These are phyloP conservation scores for Epistrophe grossulariae DNA, from an alignment of 2,888 invertebrate genomes.

Conservation along the genomic window DNA sequence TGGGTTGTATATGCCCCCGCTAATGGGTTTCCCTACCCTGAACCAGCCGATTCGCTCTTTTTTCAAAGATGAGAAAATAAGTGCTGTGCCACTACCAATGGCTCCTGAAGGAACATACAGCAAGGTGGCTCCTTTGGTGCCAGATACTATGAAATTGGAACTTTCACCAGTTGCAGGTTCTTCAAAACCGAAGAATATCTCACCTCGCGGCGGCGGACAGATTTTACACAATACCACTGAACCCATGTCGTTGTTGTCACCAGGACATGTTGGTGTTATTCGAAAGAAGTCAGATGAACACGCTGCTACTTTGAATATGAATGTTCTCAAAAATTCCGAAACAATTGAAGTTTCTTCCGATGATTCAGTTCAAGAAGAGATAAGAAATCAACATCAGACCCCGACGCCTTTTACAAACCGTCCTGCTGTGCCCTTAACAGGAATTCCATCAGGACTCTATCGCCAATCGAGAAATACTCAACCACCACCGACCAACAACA, in stretches of 20 bases:
- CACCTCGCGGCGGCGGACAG: slow-evolving; percentile 2
- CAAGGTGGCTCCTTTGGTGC: slow-evolving; percentile 82
- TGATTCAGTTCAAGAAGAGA: slow-evolving; percentile 46
- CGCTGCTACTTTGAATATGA: background rate
- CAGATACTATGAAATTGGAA: slow-evolving; percentile 80
- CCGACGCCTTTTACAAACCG: background rate
- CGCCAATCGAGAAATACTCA: slow-evolving; percentile 25
- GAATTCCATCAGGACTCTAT: slow-evolving; percentile 25
- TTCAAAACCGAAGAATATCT: slow-evolving; percentile 14
- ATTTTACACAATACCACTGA: slow-evolving; percentile 23
- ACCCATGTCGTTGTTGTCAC: slow-evolving; percentile 12
- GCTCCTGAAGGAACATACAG: slow-evolving; percentile 80
- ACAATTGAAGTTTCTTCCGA: slow-evolving; percentile 70
- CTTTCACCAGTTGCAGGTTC: slow-evolving; percentile 64
- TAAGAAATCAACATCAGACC: background rate
- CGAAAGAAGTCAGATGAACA: slow-evolving; percentile 53
- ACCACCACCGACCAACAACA: background rate
- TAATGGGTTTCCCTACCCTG: slow-evolving; percentile 70
- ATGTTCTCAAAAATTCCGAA: slow-evolving; percentile 26
- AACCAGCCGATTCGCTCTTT: slow-evolving; percentile 53
- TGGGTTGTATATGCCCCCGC: slow-evolving; percentile 66
- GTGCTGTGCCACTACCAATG: slow-evolving; percentile 43
- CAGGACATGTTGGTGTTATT: slow-evolving; percentile 47
- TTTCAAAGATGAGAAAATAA: slow-evolving; percentile 70
- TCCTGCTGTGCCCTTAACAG: background rate